phyloP scores from a whole-genome alignment of 2,797 vertebrate genomes.

The Euthynnus affinis region DNA sequence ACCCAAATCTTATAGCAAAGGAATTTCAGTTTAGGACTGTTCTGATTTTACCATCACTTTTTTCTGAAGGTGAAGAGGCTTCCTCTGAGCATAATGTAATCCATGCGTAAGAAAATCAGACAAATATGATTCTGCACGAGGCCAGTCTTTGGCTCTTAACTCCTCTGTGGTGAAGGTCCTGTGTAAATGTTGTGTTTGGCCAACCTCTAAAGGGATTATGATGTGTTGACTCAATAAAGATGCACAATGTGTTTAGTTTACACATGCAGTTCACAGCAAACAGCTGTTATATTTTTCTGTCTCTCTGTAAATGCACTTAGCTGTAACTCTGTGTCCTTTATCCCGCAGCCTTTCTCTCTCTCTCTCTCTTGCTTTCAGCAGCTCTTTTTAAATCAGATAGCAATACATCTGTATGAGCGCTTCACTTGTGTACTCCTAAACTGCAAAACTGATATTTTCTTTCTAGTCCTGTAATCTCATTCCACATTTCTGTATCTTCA shows the following conservation, averaged over 20 bases:
- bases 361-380: slow-evolving; percentile 26
- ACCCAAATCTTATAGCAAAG: not conserved
- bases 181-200: slow-evolving; percentile 35
- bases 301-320: slow-evolving; percentile 37
- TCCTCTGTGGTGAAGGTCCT: slow-evolving; percentile 10
- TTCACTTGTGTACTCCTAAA: slow-evolving; percentile 35
- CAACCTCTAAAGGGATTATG: slow-evolving; percentile 39
- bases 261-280: slow-evolving; percentile 47
- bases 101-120: not conserved
- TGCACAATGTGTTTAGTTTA: slow-evolving; percentile 54
- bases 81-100: not conserved
- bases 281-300: slow-evolving; percentile 57
- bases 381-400: slow-evolving; percentile 55
- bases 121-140: slow-evolving; percentile 6
- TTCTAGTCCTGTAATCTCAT: not conserved
- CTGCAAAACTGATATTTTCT: slow-evolving; percentile 47
- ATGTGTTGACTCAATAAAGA: slow-evolving; percentile 49
- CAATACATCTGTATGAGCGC: slow-evolving; percentile 45
- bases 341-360: slow-evolving; percentile 6
- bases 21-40: not conserved
- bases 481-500: slow-evolving; percentile 7
- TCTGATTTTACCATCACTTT: not conserved
- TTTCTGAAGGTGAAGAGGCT: not conserved
- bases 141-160: slow-evolving; percentile 10
- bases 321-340: slow-evolving; percentile 38